Evolutionary conservation across 2,113 vertebrate species (phyloP).

Genomic region (Phrynocephalus versicolor): DNA sequence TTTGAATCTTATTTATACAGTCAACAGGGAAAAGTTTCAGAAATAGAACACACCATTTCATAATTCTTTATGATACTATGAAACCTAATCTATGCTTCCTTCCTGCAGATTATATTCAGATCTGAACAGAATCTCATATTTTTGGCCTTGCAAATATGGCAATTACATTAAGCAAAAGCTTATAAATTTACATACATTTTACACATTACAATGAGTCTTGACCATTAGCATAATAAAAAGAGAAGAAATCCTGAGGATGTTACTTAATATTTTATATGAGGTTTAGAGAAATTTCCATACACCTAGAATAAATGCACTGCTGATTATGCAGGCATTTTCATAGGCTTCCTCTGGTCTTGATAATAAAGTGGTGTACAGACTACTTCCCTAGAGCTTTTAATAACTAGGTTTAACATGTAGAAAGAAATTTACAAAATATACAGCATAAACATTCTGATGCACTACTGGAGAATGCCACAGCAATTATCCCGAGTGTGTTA

Average conservation of each 20-base stretch:
- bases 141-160: constrained; percentile 51
- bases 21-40: neutral
- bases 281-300: constrained; percentile 54
- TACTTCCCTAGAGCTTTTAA: constrained; percentile 39
- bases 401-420: constrained; percentile 49
- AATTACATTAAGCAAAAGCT: constrained; percentile 50
- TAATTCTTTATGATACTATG: constrained; percentile 10
- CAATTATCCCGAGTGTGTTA: neutral
- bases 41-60: constrained; percentile 12
- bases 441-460: constrained; percentile 30
- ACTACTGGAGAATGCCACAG: neutral
- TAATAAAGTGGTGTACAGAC: constrained; percentile 27
- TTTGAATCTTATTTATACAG: neutral
- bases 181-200: constrained; percentile 59
- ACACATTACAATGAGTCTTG: constrained; percentile 51
- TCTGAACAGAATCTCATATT: constrained; percentile 21
- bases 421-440: constrained; percentile 46
- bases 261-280: constrained; percentile 48
- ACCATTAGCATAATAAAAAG: constrained; percentile 58
- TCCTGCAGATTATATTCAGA: constrained; percentile 51
- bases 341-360: constrained; percentile 35
- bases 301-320: constrained; percentile 37
- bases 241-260: constrained; percentile 33
- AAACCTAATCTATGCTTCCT: constrained; percentile 42
- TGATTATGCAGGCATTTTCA: constrained; percentile 56